Evolutionary conservation across 2,888 invertebrate species (phyloP).

Genomic region (Lomographa bimaculata): DNA sequence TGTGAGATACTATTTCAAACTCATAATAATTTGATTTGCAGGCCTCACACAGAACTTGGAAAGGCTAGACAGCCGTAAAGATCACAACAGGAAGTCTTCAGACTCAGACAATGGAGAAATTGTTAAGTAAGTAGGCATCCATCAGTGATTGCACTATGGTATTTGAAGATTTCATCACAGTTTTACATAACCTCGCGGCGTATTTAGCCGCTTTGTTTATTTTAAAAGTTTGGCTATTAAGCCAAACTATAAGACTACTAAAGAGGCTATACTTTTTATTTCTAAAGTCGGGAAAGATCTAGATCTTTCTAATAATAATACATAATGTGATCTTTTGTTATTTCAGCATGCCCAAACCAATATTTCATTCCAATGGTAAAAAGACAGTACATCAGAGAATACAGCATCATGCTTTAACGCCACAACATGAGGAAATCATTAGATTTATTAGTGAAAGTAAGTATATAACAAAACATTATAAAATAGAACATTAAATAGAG

Average conservation of each 20-base stretch:
- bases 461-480: constrained; percentile 59
- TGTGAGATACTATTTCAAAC: constrained; percentile 44
- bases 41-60: constrained; percentile 93
- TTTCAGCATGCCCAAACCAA: constrained; percentile 91
- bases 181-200: constrained; percentile 77
- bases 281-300: background rate
- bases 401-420: constrained; percentile 85
- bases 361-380: constrained; percentile 89
- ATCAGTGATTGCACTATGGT: constrained; percentile 37
- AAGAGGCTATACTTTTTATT: constrained; percentile 3
- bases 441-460: constrained; percentile 94
- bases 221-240: constrained; percentile 19
- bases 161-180: constrained; percentile 65
- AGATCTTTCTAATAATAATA: constrained; percentile 4
- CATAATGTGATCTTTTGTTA: constrained; percentile 29
- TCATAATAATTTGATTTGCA: constrained; percentile 62
- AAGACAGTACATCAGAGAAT: constrained; percentile 84
- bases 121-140: constrained; percentile 85
- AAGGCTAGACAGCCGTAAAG: constrained; percentile 89
- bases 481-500: too few species aligned
- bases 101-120: constrained; percentile 87
- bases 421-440: constrained; percentile 94
- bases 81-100: constrained; percentile 86
- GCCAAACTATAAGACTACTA: too few species aligned
- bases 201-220: constrained; percentile 30